Percentiles rank a stretch among this genome's conserved stretches.
These are phyloP conservation scores for Octopus bimaculoides DNA, from an alignment of 1,140 invertebrate genomes.

Conservation along the genomic window DNA sequence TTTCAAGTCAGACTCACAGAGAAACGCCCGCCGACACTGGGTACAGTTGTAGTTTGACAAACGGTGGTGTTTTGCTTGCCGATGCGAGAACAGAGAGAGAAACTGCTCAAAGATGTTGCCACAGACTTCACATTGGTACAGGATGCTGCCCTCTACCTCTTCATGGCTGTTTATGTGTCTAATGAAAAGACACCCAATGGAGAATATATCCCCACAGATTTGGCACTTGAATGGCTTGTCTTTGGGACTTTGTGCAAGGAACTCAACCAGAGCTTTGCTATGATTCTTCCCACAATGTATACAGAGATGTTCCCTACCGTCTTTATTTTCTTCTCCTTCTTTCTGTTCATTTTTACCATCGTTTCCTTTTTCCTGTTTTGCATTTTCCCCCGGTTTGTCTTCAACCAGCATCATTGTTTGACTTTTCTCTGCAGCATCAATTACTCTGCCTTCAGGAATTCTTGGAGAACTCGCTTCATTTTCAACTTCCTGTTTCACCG, in stretches of 20 bases:
- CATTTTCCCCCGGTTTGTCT: too few species aligned
- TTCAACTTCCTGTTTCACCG: too few species aligned
- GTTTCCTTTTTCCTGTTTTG: too few species aligned
- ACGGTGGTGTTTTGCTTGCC: not conserved
- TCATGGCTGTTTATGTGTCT: not conserved
- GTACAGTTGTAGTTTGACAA: not conserved
- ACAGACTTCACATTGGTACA: not conserved
- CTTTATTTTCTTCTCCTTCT: too few species aligned
- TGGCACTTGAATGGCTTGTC: not conserved
- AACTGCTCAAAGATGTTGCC: not conserved
- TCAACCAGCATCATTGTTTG: too few species aligned
- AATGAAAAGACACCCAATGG: not conserved
- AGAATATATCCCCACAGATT: not conserved
- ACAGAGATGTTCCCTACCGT: not conserved
- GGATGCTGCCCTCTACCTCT: not conserved
- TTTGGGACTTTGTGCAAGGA: not conserved
- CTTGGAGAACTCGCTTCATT: too few species aligned
- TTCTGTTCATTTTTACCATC: too few species aligned
- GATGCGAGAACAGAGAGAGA: not conserved
- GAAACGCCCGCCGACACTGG: not conserved
- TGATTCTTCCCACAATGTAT: not conserved
- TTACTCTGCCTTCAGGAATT: too few species aligned
- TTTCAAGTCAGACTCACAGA: not conserved
- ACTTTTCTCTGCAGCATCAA: too few species aligned
- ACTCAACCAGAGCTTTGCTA: not conserved